Evolutionary conservation across 2,888 invertebrate genomes (phyloP).

Genomic region (Tethea ocularis): DNA sequence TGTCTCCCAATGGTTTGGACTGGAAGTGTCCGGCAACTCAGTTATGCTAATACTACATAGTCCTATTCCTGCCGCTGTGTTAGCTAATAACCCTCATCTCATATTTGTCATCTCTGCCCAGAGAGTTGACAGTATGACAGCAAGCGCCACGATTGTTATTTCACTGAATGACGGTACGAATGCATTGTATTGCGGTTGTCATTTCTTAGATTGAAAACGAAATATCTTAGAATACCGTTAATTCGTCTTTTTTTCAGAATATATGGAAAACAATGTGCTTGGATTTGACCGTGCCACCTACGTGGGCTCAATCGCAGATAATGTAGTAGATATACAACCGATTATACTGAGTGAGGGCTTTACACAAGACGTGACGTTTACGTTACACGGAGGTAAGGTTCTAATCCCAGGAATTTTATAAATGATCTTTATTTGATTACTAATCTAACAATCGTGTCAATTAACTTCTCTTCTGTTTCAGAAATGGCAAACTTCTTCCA

Average conservation of each 20-base stretch:
- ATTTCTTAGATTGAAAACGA: no score
- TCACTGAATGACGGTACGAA: constrained; percentile 23
- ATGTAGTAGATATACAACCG: constrained; percentile 22
- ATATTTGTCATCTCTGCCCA: constrained; percentile 26
- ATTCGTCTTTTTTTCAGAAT: constrained; percentile 18
- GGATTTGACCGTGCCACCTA: constrained; percentile 32
- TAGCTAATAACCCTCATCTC: constrained; percentile 38
- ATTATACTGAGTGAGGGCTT: constrained; percentile 40
- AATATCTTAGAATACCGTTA: no score
- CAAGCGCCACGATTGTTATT: constrained; percentile 28
- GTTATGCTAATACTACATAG: constrained; percentile 14
- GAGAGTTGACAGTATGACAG: constrained; percentile 16
- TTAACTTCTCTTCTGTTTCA: no score
- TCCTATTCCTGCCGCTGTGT: constrained; percentile 29
- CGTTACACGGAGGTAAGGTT: constrained; percentile 29
- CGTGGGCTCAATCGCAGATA: constrained; percentile 31
- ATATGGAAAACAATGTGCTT: constrained; percentile 16
- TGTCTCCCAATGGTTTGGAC: constrained; percentile 23
- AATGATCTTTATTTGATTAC: no score
- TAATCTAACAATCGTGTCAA: no score
- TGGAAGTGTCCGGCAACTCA: constrained; percentile 16
- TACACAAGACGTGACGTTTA: constrained; percentile 28
- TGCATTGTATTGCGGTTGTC: not conserved
- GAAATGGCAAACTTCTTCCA: no score
- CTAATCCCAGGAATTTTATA: not conserved